Conservation (phyloP, 1,140 invertebrate species). For the Anoplolepis gracilipes region DNA sequence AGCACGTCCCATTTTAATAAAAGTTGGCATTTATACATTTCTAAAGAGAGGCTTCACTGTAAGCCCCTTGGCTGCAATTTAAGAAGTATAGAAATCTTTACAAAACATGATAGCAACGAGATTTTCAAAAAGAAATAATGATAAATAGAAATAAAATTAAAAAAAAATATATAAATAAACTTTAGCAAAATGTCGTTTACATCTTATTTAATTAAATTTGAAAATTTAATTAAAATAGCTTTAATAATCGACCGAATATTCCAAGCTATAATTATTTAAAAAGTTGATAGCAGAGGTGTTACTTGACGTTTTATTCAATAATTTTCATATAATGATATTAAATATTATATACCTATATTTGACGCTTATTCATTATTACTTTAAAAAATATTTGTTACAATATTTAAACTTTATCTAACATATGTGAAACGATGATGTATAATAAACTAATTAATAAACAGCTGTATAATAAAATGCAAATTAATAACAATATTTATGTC, state of each 20-base stretch:
- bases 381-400: not conserved
- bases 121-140: not conserved
- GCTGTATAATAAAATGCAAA: too few relatives aligned
- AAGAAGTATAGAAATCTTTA: not conserved
- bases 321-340: too few relatives aligned
- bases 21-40: constrained; percentile 13
- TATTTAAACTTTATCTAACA: not conserved
- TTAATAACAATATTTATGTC: too few relatives aligned
- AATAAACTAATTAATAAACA: too few relatives aligned
- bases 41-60: not conserved
- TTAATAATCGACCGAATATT: not conserved
- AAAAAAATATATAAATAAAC: not conserved
- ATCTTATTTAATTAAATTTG: not conserved
- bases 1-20: constrained; percentile 52
- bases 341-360: not conserved
- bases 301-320: too few relatives aligned
- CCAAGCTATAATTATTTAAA: not conserved
- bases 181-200: not conserved
- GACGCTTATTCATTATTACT: not conserved
- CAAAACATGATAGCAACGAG: not conserved
- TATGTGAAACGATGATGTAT: not conserved
- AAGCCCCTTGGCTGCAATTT: constrained; percentile 7
- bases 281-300: not conserved
- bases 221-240: too few relatives aligned
- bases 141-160: not conserved